Conservation (phyloP, 2,113 vertebrate species). For the Nymphicus hollandicus region DNA sequence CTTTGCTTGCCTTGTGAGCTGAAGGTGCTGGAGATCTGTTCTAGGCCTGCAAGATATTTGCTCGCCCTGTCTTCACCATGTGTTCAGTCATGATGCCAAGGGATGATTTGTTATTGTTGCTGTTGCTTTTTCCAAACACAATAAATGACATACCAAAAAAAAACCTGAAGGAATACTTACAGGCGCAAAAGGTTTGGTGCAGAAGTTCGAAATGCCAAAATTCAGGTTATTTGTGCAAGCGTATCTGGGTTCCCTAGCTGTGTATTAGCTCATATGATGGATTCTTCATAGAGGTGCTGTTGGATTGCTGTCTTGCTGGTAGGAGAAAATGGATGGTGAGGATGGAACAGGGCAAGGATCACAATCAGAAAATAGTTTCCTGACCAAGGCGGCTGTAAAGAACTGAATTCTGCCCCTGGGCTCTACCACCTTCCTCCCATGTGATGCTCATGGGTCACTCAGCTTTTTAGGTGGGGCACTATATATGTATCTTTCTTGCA, state of each 20-base stretch:
- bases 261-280: rapidly evolving
- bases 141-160: background rate
- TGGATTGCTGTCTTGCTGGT: background rate
- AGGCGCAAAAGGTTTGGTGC: background rate
- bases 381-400: background rate
- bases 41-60: rapidly evolving
- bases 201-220: background rate
- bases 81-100: background rate
- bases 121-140: background rate
- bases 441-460: background rate
- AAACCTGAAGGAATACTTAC: background rate
- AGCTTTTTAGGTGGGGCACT: background rate
- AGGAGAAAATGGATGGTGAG: background rate
- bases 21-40: background rate
- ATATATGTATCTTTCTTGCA: background rate
- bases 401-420: background rate
- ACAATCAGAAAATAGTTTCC: background rate
- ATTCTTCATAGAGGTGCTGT: background rate
- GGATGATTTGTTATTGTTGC: background rate
- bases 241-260: background rate
- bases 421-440: background rate
- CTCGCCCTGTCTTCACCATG: background rate
- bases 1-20: background rate
- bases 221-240: no score
- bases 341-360: background rate